Base-by-base conservation (phyloP, 2,113 vertebrate genomes). In the Narcine bancroftii region DNA sequence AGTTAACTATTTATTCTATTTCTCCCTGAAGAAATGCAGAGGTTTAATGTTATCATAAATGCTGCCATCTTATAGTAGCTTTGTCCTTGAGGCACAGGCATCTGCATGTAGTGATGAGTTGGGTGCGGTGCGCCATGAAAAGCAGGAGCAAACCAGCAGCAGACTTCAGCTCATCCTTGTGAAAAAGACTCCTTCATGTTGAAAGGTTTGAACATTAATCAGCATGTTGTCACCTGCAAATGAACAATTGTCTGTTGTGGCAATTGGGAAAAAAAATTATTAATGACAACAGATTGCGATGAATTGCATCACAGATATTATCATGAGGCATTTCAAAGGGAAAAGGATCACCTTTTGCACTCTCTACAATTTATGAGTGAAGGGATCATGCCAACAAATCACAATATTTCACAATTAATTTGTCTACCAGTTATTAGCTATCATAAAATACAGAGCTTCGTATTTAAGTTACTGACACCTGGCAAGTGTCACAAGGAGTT, bases 401-500 rank as follows among this genome's bases (percentile, higher is more conserved):
- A 24, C 79, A 53, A 53, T 77, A 77, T 83, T 83, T 83, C 79
- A 83, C 81, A 60, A 53, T 87, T 60, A 87, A 85, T 87, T 60
- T 87, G 53, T 63, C 60, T 60, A 36, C 81, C 56, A 60, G 15
- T 87, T 63, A 87, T 60, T 60, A n/a, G 33, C 13, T n/a, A 87
- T 39, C 53, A 36, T 60, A 63, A 87, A 87, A 87, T 17, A 36
- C 2, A 15, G 81, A 87, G 33, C n/a, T 36, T 29, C 53, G 60
- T 87, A 87, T 87, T 60, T 63, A 87, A 60, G 53, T 60, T 19
- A 87, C 17, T 56, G 53, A 87, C 81, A 87, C 33, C 79, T 26
- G 76, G 72, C 71, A 94, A 93, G 92, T 50, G 93, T 39, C 93
- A 92, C 56, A 96, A 96, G 95, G 94, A 92, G 94, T 94, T 95